A percentile compares a stretch with the other conserved stretches of the same genome.
phyloP scores from a whole-genome alignment of 1,140 invertebrate genomes.

The Palaemon carinicauda region DNA sequence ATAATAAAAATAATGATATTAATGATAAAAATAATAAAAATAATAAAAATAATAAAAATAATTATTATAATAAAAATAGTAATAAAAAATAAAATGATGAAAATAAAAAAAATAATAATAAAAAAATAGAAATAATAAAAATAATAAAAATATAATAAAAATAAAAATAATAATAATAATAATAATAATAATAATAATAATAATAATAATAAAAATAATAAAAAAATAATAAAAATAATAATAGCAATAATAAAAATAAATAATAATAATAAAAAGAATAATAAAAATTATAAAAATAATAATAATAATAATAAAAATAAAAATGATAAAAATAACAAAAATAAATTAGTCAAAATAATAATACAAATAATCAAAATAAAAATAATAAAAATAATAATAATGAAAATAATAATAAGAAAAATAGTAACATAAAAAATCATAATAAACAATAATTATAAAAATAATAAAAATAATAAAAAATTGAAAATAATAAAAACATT shows the following conservation, averaged over 20 bases:
- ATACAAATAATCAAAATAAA: no score
- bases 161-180: background rate
- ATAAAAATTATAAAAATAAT: background rate
- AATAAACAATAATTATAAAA: background rate
- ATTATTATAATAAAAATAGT: no score
- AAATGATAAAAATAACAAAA: background rate
- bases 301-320: background rate
- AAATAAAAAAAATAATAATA: no score
- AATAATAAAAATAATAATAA: background rate
- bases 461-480: background rate
- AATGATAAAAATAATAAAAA: background rate
- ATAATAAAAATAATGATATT: background rate
- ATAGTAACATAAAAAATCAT: background rate
- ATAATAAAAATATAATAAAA: background rate
- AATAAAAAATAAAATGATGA: no score
- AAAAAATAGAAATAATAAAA: no score
- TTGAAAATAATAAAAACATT: no score
- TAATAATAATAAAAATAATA: background rate
- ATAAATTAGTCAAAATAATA: no score
- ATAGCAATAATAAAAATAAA: background rate
- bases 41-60: background rate
- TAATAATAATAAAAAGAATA: no score
- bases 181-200: background rate
- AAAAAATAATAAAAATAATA: background rate
- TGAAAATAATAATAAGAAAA: background rate